Evolutionary conservation across 2,888 invertebrate genomes (phyloP).

Genomic region (Drosophila histrio): DNA sequence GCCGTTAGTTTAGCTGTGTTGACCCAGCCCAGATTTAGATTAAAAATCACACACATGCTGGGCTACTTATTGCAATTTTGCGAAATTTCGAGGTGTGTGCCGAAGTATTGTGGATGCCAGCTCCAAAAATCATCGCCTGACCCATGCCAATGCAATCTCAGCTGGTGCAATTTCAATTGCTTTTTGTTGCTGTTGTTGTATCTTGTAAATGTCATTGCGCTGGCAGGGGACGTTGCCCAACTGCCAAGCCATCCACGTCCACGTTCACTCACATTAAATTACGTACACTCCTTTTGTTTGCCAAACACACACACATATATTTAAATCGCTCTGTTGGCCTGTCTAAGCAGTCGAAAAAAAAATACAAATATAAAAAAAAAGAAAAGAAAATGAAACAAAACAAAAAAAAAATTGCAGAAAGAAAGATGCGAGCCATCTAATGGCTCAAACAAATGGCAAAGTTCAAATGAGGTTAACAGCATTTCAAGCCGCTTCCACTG

Average conservation of each 20-base stretch:
- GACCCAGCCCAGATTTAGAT: conserved; percentile 52
- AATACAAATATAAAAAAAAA: too few species aligned
- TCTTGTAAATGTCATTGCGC: conserved; percentile 69
- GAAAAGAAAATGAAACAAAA: conserved; percentile 10
- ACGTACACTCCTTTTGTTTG: conserved; percentile 64
- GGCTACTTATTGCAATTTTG: conserved; percentile 66
- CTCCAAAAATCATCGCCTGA: conserved; percentile 52
- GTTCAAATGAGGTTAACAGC: conserved; percentile 81
- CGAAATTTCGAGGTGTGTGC: conserved; percentile 65
- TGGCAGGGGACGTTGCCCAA: conserved; percentile 59
- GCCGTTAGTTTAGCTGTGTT: conserved; percentile 9
- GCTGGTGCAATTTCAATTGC: conserved; percentile 47
- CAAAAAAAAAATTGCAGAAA: conserved; percentile 17
- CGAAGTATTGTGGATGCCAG: not conserved
- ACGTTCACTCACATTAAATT: conserved; percentile 68
- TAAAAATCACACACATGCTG: conserved; percentile 31
- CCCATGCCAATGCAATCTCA: conserved; percentile 64
- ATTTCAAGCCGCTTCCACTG: conserved; percentile 67
- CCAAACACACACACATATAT: conserved; percentile 41
- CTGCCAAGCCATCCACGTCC: conserved; percentile 41
- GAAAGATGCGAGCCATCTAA: conserved; percentile 73
- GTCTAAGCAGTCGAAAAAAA: conserved; percentile 26
- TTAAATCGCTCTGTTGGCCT: conserved; percentile 61
- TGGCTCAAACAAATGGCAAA: conserved; percentile 80
- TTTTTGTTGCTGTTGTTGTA: conserved; percentile 43